Percentiles rank a stretch among this genome's conserved stretches.
Evolutionary conservation across 2,797 vertebrate species (phyloP).

Genomic region (Phylloscopus collybita): DNA sequence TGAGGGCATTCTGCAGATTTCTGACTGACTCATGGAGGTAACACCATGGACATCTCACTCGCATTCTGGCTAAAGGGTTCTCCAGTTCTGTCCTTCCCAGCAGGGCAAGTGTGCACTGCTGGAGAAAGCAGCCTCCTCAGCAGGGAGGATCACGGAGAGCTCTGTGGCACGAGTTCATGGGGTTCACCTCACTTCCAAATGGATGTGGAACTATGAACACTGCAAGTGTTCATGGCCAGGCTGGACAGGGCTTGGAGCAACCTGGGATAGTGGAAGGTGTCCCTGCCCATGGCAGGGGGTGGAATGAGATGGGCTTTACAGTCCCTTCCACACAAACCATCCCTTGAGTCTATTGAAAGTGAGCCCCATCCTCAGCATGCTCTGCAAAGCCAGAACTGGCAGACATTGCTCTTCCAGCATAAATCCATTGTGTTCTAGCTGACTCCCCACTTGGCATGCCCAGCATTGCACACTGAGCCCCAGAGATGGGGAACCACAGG

Average conservation of each 20-base stretch:
- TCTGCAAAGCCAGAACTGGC: background rate
- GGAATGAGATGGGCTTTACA: background rate
- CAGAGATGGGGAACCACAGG: background rate
- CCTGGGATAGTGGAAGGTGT: background rate
- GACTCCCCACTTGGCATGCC: background rate
- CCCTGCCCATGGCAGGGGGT: background rate
- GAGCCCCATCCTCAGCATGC: background rate
- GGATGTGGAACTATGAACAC: background rate
- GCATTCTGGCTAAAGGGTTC: background rate
- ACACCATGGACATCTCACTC: background rate
- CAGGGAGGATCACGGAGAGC: rapidly evolving
- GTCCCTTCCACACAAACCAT: background rate
- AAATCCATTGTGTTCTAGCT: background rate
- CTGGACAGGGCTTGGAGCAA: rapidly evolving
- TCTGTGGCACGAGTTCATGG: background rate
- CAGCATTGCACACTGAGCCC: background rate
- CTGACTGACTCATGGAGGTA: rapidly evolving
- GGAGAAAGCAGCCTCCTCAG: background rate
- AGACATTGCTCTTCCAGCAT: background rate
- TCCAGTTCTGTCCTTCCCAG: background rate
- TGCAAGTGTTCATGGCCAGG: background rate
- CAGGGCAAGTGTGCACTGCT: rapidly evolving
- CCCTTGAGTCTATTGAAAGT: background rate
- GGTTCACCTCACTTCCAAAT: background rate
- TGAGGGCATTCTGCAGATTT: background rate